Evolutionary conservation across 2,113 vertebrate genomes (phyloP), one percentile per base, ranked within the genome.

Genomic region (Hymenochirus boettgeri): DNA sequence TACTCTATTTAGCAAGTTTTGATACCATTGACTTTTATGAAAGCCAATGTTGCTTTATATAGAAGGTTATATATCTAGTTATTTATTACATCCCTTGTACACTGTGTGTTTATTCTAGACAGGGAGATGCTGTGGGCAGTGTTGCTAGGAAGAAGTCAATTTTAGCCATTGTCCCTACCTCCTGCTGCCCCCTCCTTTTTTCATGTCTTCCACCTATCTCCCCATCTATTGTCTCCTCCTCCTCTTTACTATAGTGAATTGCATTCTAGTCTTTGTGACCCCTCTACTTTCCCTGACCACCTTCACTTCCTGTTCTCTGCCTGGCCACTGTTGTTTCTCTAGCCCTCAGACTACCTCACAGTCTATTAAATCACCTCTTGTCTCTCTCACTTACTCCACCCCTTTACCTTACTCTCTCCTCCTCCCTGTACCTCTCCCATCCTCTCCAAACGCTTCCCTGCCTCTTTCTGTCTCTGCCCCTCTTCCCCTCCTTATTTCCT

Each of bases 391-490:
- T n/a, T n/a, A n/a, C n/a, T n/a, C n/a, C 46, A 22, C 46, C 46
- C 22, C 46, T 21, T 42, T 15, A 42, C 39, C 10, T 24, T 42
- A 17, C 2, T 70, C 52, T 19, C 50, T 24, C 18, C 21, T 62
- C 12, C 51, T 54, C 47, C 27, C 50, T 18, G 26, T 39, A 25
- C 13, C 24, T 39, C 52, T 50, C 26, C 48, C n/a, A 17, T 26
- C 18, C 29, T 56, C 35, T 48, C 45, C 17, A n/a, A n/a, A n/a
- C n/a, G n/a, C n/a, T 55, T 35, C 39, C 47, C 54, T 70, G 52
- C 60, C 69, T 42, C 17, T 54, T 47, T 29, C 51, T 33, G 27
- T 46, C 26, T 31, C 57, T 45, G 53, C 48, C 39, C 60, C 46
- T 56, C 61, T 51, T 52, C 45, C 35, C 24, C 27, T 66, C 7